A percentile compares a stretch with the other conserved stretches of the same genome.
Evolutionary conservation across 1,140 invertebrate genomes (phyloP).

Genomic region (Gyrodactylus salaris): DNA sequence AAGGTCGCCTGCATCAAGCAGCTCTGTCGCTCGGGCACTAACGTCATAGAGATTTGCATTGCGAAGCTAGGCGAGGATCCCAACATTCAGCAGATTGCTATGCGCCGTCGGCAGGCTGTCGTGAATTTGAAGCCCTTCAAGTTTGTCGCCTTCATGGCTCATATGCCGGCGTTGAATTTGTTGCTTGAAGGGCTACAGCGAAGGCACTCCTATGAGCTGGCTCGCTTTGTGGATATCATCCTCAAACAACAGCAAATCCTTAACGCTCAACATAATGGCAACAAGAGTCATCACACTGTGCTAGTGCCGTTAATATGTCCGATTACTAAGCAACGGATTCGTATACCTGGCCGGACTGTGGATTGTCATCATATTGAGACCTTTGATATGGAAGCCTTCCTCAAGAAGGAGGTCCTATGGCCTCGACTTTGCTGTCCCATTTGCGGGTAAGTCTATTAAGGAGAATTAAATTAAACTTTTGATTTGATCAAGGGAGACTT

Average conservation of each 20-base stretch:
- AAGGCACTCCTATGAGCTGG: background rate
- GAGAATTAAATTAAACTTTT: too few species aligned
- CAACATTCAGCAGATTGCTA: background rate
- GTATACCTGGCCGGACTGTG: background rate
- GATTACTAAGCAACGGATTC: background rate
- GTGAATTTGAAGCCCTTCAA: background rate
- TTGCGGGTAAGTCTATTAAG: conserved; percentile 1
- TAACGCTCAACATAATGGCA: background rate
- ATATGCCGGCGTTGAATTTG: background rate
- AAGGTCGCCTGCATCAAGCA: background rate
- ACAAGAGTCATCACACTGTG: background rate
- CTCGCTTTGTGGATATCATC: background rate
- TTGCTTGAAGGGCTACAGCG: background rate
- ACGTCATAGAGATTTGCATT: background rate
- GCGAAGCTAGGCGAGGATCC: background rate
- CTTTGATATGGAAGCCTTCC: conserved; percentile 3
- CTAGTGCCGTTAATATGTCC: background rate
- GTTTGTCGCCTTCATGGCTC: background rate
- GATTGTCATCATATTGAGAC: background rate
- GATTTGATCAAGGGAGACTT: too few species aligned
- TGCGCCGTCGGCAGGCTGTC: background rate
- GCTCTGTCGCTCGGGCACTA: background rate
- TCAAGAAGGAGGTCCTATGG: background rate
- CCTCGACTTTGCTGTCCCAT: conserved; percentile 1
- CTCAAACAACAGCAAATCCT: too few species aligned